Evolutionary conservation across 2,888 invertebrate species (phyloP), one percentile per base, ranked within the genome.

Genomic region (Autographa pulchrina): DNA sequence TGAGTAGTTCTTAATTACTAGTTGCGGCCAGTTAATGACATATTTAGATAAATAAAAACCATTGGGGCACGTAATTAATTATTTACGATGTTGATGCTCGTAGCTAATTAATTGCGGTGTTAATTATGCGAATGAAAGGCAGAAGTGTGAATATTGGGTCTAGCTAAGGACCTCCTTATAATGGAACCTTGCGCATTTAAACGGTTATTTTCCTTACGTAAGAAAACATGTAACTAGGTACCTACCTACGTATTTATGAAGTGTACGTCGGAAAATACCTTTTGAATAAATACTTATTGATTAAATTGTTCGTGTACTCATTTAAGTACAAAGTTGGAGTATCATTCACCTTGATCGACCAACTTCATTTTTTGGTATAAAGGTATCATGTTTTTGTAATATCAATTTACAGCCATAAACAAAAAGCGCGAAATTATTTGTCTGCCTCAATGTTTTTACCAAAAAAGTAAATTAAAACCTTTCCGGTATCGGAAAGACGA

Each of bases 1-100:
- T 43, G 65, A 74, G 61, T 74, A 72, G 62, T 41, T 69, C 62
- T 75, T 84, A 84, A 82, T 82, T 84, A 72, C 70, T 77, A 56
- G 69, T 66, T 72, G 63, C 65, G 60, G 74, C 54, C 62, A 72
- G 68, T 75, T 77, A 76, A 79, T 79, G 79, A 70, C 81, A 83
- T 74, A 78, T 77, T 83, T 75, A 74, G 69, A 74, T 80, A 77
- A 78, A 71, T 75, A 79, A 74, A 63, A 62, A 60, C 56, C 60
- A 72, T 58, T 31, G 71, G 62, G 11, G 41, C 63, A 58, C 25
- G 62, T 73, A 64, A 74, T 75, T n/a, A 41, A 70, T 74, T 78
- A 75, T 78, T 73, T 72, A 75, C 70, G 43, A 38, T n/a, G 41
- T 52, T 68, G 62, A 67, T 67, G 35, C 70, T 41, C 54, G 65